Evolutionary conservation across 2,888 invertebrate species (phyloP).

Genomic region (Hirudinaria manillensis): DNA sequence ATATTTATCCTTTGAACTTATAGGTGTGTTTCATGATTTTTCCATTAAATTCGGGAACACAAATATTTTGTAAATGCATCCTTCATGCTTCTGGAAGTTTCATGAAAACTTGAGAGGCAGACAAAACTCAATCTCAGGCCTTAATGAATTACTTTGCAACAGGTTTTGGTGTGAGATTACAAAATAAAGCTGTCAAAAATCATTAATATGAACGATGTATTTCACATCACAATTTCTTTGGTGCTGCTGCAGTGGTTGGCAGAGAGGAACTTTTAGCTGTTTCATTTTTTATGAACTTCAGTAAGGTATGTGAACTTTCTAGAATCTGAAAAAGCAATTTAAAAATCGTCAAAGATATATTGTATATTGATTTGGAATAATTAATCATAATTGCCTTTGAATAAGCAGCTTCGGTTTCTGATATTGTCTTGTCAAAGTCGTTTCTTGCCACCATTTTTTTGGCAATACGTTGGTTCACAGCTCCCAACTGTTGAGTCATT

Average conservation of each 20-base stretch:
- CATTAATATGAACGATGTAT: background rate
- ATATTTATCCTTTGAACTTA: too few species aligned
- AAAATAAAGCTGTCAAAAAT: background rate
- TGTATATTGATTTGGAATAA: too few species aligned
- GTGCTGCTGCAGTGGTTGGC: background rate
- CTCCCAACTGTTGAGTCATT: slow-evolving; percentile 4
- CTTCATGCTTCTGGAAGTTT: background rate
- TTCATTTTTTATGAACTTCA: background rate
- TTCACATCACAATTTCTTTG: slow-evolving; percentile 1
- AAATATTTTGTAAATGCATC: too few species aligned
- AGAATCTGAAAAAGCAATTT: background rate
- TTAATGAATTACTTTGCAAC: background rate
- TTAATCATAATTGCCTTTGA: background rate
- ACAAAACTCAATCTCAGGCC: background rate
- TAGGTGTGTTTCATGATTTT: too few species aligned
- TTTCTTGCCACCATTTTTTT: slow-evolving; percentile 14
- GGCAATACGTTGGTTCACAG: background rate
- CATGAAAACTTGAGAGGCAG: background rate
- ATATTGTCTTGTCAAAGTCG: slow-evolving; percentile 11
- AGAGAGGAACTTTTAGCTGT: background rate
- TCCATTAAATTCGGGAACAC: too few species aligned
- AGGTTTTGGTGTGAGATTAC: background rate
- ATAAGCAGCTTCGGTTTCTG: background rate
- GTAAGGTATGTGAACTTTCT: slow-evolving; percentile 2
- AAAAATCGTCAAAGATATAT: too few species aligned